These are phyloP conservation scores for Sinopyrophorus schimmeli DNA, from an alignment of 2,888 invertebrate species.

Conservation along the genomic window DNA sequence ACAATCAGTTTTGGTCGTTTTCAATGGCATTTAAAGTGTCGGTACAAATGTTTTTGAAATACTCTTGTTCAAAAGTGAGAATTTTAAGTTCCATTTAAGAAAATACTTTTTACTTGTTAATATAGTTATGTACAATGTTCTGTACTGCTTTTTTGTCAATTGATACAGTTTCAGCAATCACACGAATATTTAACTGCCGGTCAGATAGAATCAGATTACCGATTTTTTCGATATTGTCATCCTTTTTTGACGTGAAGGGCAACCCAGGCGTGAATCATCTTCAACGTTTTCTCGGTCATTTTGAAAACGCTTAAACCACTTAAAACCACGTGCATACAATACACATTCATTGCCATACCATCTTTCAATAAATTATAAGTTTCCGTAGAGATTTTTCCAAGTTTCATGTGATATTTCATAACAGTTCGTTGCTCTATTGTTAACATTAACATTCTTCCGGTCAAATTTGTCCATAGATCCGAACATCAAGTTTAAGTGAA, in stretches of 20 bases:
- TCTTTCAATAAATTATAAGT: constrained; percentile 14
- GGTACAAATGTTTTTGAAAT: constrained; percentile 7
- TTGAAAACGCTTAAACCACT: constrained; percentile 24
- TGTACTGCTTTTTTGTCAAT: constrained; percentile 6
- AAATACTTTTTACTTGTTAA: constrained; percentile 1
- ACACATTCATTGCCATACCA: constrained; percentile 10
- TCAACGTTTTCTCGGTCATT: constrained; percentile 22
- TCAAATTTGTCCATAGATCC: too few species aligned
- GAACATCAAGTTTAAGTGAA: too few species aligned
- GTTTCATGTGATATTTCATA: constrained; percentile 10
- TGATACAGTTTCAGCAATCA: constrained; percentile 11
- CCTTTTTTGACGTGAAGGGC: constrained; percentile 27
- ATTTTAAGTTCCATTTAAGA: too few species aligned
- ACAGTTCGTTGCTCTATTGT: constrained; percentile 7
- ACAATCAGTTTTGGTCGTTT: constrained; percentile 19
- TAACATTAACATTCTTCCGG: constrained; percentile 4
- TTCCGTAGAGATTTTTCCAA: constrained; percentile 10
- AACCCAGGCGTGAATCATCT: constrained; percentile 22
- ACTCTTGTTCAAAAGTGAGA: too few species aligned
- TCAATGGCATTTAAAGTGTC: constrained; percentile 20
- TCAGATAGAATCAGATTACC: constrained; percentile 24
- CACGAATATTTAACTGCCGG: constrained; percentile 19
- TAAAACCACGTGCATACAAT: constrained; percentile 19
- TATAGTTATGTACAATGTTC: background rate
- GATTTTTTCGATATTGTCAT: constrained; percentile 31